Conservation (phyloP, 2,113 vertebrate species). For the Strigops habroptila region DNA sequence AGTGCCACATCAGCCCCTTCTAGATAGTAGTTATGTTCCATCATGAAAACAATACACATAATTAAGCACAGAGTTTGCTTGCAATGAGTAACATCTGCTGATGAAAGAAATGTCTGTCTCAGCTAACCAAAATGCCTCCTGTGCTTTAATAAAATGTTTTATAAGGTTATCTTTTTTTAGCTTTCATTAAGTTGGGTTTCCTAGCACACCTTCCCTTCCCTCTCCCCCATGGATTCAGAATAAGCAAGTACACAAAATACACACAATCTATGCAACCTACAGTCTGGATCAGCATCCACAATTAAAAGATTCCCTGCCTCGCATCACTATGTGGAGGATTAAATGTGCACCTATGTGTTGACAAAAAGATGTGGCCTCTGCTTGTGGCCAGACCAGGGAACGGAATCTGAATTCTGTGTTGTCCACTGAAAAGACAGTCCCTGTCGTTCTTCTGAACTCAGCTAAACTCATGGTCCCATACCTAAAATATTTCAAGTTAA, state of each 20-base stretch:
- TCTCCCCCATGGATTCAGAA: not conserved
- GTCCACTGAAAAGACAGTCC: not conserved
- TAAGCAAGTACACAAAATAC: not conserved
- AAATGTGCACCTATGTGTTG: not conserved
- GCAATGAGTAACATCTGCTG: not conserved
- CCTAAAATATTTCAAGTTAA: not conserved
- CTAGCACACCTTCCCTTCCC: not conserved
- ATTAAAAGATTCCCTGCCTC: not conserved
- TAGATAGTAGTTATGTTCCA: not conserved
- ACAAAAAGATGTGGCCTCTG: not conserved
- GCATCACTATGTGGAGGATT: not conserved
- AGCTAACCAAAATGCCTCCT: not conserved
- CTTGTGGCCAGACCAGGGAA: not conserved
- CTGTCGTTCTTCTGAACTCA: not conserved
- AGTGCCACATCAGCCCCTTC: not conserved
- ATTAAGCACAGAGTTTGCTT: not conserved
- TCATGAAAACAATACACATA: not conserved
- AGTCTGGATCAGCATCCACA: not conserved
- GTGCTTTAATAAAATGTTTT: not conserved
- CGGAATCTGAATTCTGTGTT: not conserved
- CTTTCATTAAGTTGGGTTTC: not conserved
- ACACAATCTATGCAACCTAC: not conserved
- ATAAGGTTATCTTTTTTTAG: not conserved
- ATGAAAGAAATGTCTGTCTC: not conserved
- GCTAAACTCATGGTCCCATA: not conserved